Evolutionary conservation across 2,888 invertebrate genomes (phyloP).

Genomic region (Meiosimyza platycephala): DNA sequence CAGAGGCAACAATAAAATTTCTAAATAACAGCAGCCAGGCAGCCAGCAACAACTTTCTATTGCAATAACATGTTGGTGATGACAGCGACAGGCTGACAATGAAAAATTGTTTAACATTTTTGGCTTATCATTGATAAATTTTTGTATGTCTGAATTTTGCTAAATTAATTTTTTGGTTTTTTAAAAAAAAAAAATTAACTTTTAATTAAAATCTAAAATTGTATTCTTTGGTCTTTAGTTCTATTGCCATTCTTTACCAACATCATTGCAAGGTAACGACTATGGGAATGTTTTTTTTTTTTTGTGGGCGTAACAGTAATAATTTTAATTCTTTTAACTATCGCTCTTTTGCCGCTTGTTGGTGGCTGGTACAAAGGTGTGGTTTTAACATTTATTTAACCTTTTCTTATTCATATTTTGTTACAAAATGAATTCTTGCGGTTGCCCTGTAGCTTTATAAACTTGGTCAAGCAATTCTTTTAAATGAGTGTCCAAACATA

Average conservation of each 20-base stretch:
- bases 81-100: background rate
- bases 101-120: background rate
- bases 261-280: too few species aligned
- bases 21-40: background rate
- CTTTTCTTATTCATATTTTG: too few species aligned
- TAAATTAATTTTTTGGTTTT: background rate
- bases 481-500: background rate
- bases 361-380: background rate
- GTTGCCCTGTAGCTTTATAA: constrained; percentile 11
- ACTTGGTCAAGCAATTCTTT: constrained; percentile 19
- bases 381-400: too few species aligned
- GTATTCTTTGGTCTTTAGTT: too few species aligned
- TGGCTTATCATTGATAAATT: background rate
- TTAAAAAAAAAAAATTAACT: background rate
- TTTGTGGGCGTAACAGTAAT: background rate
- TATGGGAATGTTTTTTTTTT: too few species aligned
- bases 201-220: background rate
- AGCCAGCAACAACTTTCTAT: background rate
- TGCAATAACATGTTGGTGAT: background rate
- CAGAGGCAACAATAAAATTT: background rate
- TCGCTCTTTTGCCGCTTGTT: background rate
- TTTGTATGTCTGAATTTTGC: background rate
- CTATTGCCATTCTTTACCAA: too few species aligned
- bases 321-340: background rate
- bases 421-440: background rate